phyloP scores from a whole-genome alignment of 2,888 invertebrate genomes.

The Baronia brevicornis region DNA sequence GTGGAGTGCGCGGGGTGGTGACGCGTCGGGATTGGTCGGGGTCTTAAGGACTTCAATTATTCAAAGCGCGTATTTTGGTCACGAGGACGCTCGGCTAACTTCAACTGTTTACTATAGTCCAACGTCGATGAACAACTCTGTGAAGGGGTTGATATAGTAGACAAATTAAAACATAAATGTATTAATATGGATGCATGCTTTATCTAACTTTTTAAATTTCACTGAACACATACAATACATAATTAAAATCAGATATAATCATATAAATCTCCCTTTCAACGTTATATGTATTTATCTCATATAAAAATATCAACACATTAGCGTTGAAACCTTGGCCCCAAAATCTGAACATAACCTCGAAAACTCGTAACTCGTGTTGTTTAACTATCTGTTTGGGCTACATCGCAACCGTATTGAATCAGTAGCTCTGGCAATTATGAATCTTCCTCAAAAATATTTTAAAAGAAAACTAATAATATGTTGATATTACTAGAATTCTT shows the following conservation, averaged over 20 bases:
- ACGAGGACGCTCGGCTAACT: slow-evolving; percentile 47
- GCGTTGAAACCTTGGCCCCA: slow-evolving; percentile 65
- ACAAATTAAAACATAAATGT: slow-evolving; percentile 36
- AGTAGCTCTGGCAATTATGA: slow-evolving; percentile 17
- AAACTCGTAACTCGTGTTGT: slow-evolving; percentile 40
- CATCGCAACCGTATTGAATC: slow-evolving; percentile 51
- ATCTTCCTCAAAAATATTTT: too few species aligned
- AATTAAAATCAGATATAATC: not conserved
- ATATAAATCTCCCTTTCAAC: slow-evolving; percentile 29
- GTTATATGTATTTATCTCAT: slow-evolving; percentile 44
- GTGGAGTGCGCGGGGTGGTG: slow-evolving; percentile 31
- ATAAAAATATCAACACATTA: slow-evolving; percentile 59
- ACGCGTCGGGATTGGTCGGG: slow-evolving; percentile 25
- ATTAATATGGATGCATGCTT: not conserved
- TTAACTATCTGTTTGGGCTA: slow-evolving; percentile 55
- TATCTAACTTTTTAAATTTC: not conserved
- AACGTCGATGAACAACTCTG: slow-evolving; percentile 28
- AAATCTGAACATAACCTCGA: slow-evolving; percentile 56
- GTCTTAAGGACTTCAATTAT: slow-evolving; percentile 52
- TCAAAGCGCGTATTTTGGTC: slow-evolving; percentile 68
- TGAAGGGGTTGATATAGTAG: slow-evolving; percentile 50
- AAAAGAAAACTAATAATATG: too few species aligned
- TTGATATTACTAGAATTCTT: too few species aligned
- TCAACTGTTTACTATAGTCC: slow-evolving; percentile 21
- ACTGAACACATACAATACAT: not conserved